phyloP scores from a whole-genome alignment of 2,888 invertebrate genomes.

The Zaprionus lineosus region DNA sequence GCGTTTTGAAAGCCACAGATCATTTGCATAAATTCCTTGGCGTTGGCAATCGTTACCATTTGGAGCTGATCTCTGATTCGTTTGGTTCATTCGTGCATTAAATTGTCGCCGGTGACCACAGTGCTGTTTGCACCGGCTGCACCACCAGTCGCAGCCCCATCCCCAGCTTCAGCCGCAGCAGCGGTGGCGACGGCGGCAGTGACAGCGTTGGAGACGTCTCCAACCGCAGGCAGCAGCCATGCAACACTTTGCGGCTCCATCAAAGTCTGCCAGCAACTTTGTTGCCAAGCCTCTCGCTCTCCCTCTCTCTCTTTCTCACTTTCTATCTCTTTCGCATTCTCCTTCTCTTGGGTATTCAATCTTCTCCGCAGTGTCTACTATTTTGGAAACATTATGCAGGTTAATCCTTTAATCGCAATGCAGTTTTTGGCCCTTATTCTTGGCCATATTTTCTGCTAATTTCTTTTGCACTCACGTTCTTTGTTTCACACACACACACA shows the following conservation, averaged over 20 bases:
- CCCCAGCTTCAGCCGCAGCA: neutral
- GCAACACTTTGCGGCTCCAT: constrained; percentile 61
- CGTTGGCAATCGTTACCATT: constrained; percentile 15
- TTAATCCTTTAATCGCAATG: constrained; percentile 71
- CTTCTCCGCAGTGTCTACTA: constrained; percentile 21
- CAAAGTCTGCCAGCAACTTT: constrained; percentile 61
- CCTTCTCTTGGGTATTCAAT: neutral
- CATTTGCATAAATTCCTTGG: constrained; percentile 70
- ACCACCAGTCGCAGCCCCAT: constrained; percentile 3
- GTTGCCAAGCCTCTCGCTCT: constrained; percentile 39
- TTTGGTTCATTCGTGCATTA: constrained; percentile 69
- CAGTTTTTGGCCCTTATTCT: constrained; percentile 30
- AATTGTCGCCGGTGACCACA: constrained; percentile 64
- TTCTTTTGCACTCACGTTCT: constrained; percentile 47
- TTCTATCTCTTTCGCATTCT: neutral
- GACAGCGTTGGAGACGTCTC: neutral
- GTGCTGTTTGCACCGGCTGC: constrained; percentile 20
- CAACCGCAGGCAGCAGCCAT: constrained; percentile 42
- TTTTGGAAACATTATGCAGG: constrained; percentile 75
- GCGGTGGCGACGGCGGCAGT: neutral
- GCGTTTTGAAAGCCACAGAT: constrained; percentile 33
- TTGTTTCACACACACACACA: constrained; percentile 11
- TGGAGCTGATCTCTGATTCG: constrained; percentile 26
- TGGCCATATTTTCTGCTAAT: constrained; percentile 65
- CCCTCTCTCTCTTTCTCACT: neutral